These are phyloP conservation scores for Gastrophysa polygoni DNA, from an alignment of 2,888 invertebrate species.

Conservation along the genomic window DNA sequence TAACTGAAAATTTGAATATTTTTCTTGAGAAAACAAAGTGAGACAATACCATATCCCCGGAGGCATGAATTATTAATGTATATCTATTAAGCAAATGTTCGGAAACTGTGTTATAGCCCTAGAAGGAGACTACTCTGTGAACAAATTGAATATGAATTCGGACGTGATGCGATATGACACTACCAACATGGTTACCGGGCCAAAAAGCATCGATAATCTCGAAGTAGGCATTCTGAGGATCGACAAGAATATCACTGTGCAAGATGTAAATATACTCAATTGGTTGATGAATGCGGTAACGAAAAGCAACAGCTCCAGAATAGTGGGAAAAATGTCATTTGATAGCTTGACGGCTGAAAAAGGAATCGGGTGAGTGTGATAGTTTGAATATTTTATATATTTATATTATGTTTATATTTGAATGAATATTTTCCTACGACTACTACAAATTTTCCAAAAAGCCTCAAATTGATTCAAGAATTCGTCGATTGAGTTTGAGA, in stretches of 20 bases:
- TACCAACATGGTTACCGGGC: conserved; percentile 57
- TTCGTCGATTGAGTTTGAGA: no score
- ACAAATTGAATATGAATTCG: conserved; percentile 59
- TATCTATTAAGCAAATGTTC: not conserved
- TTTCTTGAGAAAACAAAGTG: no score
- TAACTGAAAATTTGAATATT: no score
- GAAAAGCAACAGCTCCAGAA: conserved; percentile 52
- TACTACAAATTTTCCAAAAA: no score
- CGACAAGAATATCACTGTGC: conserved; percentile 51
- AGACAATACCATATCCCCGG: not conserved
- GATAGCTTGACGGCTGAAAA: conserved; percentile 55
- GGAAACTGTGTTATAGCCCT: conserved; percentile 41
- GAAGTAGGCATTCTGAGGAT: conserved; percentile 52
- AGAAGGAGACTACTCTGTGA: conserved; percentile 55
- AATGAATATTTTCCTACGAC: no score
- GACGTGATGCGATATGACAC: conserved; percentile 61
- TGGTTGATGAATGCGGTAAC: conserved; percentile 60
- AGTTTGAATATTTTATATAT: not conserved
- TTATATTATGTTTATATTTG: no score
- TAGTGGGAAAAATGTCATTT: conserved; percentile 60
- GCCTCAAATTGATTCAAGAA: no score
- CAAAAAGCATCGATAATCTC: conserved; percentile 56
- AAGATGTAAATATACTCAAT: conserved; percentile 58
- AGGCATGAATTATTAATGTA: not conserved
- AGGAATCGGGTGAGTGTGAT: conserved; percentile 47